Evolutionary conservation across 2,113 vertebrate species (phyloP).

Genomic region (Planiliza haematocheilus): DNA sequence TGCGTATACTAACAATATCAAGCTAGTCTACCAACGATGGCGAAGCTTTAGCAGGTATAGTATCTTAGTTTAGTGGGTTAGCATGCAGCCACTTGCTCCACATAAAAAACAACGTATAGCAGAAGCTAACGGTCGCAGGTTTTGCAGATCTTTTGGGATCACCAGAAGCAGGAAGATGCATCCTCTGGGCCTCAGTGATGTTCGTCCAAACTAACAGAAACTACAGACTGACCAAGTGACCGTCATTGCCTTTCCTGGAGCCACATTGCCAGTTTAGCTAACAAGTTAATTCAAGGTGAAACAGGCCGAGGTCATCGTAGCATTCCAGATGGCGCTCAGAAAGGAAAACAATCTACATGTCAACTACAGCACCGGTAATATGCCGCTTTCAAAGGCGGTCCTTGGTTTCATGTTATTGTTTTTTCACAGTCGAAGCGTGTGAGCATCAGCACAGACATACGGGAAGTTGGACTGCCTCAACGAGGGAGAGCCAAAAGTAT

Average conservation of each 20-base stretch:
- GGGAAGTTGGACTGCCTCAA: constrained; percentile 22
- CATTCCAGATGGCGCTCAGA: constrained; percentile 2
- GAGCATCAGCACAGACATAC: constrained; percentile 23
- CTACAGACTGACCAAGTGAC: no score
- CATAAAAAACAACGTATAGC: background rate
- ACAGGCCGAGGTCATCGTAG: constrained; percentile 9
- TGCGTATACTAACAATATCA: no score
- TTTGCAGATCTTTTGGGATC: no score
- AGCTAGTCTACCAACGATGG: no score
- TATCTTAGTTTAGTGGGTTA: background rate
- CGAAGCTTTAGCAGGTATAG: no score
- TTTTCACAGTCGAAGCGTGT: constrained; percentile 24
- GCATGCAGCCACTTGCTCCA: background rate
- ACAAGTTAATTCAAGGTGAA: constrained; percentile 11
- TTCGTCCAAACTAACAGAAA: no score
- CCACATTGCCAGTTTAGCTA: no score
- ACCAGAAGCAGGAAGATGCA: no score
- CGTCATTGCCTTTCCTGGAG: no score
- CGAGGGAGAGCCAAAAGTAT: constrained; percentile 4
- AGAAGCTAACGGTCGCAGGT: background rate
- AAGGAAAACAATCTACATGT: constrained; percentile 30
- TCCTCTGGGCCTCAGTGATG: no score
- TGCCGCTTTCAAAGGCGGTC: background rate
- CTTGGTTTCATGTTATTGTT: constrained; percentile 36
- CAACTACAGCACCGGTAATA: constrained; percentile 20